These are phyloP conservation scores for Piezodorus guildinii DNA, from an alignment of 1,140 invertebrate genomes.

Conservation along the genomic window DNA sequence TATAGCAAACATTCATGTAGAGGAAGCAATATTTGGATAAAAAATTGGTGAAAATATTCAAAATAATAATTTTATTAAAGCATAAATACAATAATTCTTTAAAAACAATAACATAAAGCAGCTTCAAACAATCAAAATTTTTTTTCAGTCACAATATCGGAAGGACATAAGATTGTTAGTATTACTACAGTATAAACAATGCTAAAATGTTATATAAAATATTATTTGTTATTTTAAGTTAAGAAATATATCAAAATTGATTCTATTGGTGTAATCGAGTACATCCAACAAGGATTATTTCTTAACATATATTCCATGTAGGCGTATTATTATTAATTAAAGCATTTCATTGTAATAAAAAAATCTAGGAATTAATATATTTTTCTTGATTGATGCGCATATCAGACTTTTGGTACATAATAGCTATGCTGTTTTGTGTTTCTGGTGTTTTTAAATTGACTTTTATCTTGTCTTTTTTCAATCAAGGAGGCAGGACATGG, in stretches of 20 bases:
- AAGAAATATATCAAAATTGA: no score
- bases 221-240: no score
- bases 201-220: no score
- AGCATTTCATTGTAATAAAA: no score
- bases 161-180: constrained; percentile 2
- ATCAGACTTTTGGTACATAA: constrained; percentile 45
- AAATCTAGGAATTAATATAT: no score
- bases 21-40: not conserved
- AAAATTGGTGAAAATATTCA: not conserved
- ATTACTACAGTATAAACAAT: not conserved
- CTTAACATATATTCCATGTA: no score
- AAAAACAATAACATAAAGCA: not conserved
- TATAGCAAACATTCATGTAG: not conserved
- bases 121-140: not conserved
- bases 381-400: no score
- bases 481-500: constrained; percentile 67
- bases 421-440: constrained; percentile 73
- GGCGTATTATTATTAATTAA: no score
- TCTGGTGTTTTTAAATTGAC: constrained; percentile 59
- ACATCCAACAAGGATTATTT: no score
- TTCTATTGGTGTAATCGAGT: no score
- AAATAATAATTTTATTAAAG: constrained; percentile 13
- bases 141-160: not conserved
- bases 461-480: constrained; percentile 48
- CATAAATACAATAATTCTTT: constrained; percentile 6